Evolutionary conservation across 2,888 invertebrate genomes (phyloP).

Genomic region (Amiota mariae): DNA sequence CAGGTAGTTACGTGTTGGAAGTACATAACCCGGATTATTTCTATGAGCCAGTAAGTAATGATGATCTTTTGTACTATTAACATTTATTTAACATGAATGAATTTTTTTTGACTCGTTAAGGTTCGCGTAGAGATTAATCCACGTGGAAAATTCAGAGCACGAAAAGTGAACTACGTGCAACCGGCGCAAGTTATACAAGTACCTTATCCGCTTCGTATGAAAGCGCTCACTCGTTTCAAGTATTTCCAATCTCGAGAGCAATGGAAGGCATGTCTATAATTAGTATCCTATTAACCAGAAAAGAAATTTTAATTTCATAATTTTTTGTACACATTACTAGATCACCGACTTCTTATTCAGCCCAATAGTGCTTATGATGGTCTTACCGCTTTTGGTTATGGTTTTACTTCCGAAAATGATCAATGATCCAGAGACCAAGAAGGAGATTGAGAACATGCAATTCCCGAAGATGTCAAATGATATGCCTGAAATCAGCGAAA

Average conservation of each 20-base stretch:
- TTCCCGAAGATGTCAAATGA: slow-evolving; percentile 81
- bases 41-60: slow-evolving; percentile 85
- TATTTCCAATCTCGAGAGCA: slow-evolving; percentile 97
- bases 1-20: slow-evolving; percentile 96
- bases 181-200: slow-evolving; percentile 92
- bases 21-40: slow-evolving; percentile 91
- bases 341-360: slow-evolving; percentile 96
- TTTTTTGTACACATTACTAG: slow-evolving; percentile 44
- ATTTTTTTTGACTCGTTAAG: slow-evolving; percentile 32
- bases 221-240: slow-evolving; percentile 84
- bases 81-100: background rate
- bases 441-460: slow-evolving; percentile 93
- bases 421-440: slow-evolving; percentile 98
- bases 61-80: background rate
- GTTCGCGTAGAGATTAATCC: slow-evolving; percentile 95
- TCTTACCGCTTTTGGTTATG: slow-evolving; percentile 90
- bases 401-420: slow-evolving; percentile 96
- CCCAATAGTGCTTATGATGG: slow-evolving; percentile 99
- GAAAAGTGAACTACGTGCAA: slow-evolving; percentile 95
- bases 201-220: slow-evolving; percentile 93
- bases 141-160: slow-evolving; percentile 95
- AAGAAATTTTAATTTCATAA: background rate
- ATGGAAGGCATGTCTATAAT: slow-evolving; percentile 79
- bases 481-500: slow-evolving; percentile 96
- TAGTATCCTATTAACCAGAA: background rate